Base-by-base conservation (phyloP, 2,113 vertebrate genomes). In the Microcebus ravelobensis region DNA sequence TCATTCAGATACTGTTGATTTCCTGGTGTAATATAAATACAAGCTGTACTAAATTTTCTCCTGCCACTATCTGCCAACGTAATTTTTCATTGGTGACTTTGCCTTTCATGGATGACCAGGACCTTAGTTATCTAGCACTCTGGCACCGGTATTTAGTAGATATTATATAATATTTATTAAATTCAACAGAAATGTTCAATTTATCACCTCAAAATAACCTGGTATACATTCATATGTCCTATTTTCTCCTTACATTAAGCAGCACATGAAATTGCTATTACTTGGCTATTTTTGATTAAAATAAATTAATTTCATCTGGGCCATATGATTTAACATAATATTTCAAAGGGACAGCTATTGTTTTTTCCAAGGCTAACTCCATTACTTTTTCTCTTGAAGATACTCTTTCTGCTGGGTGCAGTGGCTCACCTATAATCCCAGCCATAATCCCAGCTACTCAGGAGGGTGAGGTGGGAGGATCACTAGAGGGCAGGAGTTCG, bases 361-460 rank as follows among this genome's bases (percentile, higher is more conserved):
- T 85, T 59, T 97, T 23, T 23, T 70, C 65, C 13, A 6, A n/a
- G 17, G 12, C 55, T 52, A 36, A 92, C 20, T 8, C 57, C 9
- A 84, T 68, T 48, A 74, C 36, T 65, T 87, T 97, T 91, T 81
- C 68, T 79, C 76, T 61, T 81, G 52, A 80, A 87, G 81, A 96
- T 8, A 67, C 0, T 77, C 25, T 85, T 81, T 57, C 17, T 74
- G 48, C 27, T 27, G 23, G 27, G 61, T 27, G 27, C 61, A 63
- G 27, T 63, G 25, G 61, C 61, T 63, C 61, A 63, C 11, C 61
- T 63, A 5, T 63, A 63, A 27, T 63, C 61, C 61, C 61, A 63
- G 25, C 61, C 29, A 5, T 63, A 63, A 27, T 63, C 61, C 61
- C 61, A 63, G 25, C 61, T 63, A 63, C 25, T 13, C 61, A 63